phyloP scores from a whole-genome alignment of 2,888 invertebrate genomes.

The Timandra comae region DNA sequence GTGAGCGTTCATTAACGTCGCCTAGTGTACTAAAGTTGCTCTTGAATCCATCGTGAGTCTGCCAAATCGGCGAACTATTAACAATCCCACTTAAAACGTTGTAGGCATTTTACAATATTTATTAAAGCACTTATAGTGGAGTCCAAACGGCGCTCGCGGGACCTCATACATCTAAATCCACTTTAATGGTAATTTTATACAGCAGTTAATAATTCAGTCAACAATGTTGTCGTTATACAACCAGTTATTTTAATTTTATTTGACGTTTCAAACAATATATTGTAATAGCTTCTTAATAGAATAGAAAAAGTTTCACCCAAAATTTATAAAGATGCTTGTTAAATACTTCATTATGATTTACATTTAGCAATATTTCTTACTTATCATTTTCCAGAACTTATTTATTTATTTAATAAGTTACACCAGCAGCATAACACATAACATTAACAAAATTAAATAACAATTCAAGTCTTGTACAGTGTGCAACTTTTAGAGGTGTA shows the following conservation, averaged over 20 bases:
- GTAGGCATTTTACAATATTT: conserved; percentile 28
- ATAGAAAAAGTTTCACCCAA: too few species aligned
- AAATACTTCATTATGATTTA: too few species aligned
- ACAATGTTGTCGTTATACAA: conserved; percentile 27
- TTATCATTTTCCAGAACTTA: too few species aligned
- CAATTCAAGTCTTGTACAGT: too few species aligned
- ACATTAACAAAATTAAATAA: too few species aligned
- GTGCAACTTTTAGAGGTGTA: too few species aligned
- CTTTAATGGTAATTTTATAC: conserved; percentile 38
- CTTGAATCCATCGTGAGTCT: conserved; percentile 32
- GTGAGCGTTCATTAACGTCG: conserved; percentile 38
- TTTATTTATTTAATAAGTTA: too few species aligned
- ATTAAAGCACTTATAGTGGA: conserved; percentile 20
- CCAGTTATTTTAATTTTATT: conserved; percentile 34
- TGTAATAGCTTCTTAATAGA: too few species aligned
- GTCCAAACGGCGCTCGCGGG: conserved; percentile 25
- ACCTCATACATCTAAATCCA: conserved; percentile 24
- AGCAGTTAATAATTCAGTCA: conserved; percentile 32
- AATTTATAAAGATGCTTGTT: too few species aligned
- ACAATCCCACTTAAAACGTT: conserved; percentile 19
- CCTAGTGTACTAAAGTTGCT: conserved; percentile 23
- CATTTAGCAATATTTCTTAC: too few species aligned
- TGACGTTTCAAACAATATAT: conserved; percentile 23
- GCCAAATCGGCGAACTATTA: conserved; percentile 41
- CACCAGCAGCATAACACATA: too few species aligned